phyloP scores from a whole-genome alignment of 2,113 vertebrate species.

The Brachyistius frenatus region DNA sequence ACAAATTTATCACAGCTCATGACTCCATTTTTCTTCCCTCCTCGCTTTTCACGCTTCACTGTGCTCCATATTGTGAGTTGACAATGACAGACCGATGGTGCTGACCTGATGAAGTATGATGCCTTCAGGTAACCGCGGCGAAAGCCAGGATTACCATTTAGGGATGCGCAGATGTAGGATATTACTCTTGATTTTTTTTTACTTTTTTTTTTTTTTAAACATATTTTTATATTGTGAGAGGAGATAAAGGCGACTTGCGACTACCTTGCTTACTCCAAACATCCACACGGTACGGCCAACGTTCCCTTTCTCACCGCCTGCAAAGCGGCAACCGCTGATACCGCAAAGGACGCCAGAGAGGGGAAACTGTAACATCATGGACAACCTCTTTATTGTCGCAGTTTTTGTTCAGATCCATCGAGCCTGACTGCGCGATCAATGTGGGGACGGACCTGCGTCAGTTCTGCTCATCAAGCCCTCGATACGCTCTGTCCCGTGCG shows the following conservation, averaged over 20 bases:
- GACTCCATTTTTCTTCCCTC: slow-evolving; percentile 4
- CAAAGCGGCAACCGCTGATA: neutral
- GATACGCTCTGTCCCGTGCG: slow-evolving; percentile 19
- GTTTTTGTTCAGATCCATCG: slow-evolving; percentile 38
- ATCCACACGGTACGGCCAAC: neutral
- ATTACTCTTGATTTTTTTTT: neutral
- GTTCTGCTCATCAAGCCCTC: slow-evolving; percentile 19
- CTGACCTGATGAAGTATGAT: slow-evolving; percentile 1
- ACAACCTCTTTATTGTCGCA: slow-evolving; percentile 17
- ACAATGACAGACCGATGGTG: slow-evolving; percentile 4
- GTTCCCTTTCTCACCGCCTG: neutral
- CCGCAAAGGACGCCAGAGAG: neutral
- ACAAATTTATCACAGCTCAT: neutral
- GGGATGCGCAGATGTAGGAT: neutral
- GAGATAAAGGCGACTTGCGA: neutral
- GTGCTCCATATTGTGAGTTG: slow-evolving; percentile 3
- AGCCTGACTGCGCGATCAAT: slow-evolving; percentile 16
- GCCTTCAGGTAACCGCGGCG: neutral
- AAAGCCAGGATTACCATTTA: neutral
- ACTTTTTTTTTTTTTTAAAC: neutral
- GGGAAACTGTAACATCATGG: neutral
- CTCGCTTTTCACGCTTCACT: neutral
- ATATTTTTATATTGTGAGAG: neutral
- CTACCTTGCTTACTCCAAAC: too few species aligned
- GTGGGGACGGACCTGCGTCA: slow-evolving; percentile 45